Conservation (phyloP, 2,113 vertebrate species). For the Chaetorhynchus papuensis region DNA sequence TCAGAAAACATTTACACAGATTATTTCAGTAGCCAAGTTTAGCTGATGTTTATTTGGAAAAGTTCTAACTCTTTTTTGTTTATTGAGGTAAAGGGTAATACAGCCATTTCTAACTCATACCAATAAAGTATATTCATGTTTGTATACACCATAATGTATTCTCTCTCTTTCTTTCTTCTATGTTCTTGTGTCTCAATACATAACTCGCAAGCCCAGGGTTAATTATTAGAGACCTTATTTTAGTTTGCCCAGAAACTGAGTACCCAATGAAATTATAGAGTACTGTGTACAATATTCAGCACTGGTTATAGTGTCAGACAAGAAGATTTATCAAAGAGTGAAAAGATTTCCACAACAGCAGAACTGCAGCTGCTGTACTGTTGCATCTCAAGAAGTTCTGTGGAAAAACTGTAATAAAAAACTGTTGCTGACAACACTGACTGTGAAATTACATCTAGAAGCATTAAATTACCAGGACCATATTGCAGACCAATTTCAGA, state of each 20-base stretch:
- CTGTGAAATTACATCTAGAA: constrained; percentile 66
- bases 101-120: neutral
- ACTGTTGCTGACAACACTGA: constrained; percentile 38
- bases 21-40: neutral
- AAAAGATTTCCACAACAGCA: neutral
- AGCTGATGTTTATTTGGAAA: neutral
- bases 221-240: neutral
- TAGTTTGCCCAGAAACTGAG: neutral
- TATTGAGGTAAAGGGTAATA: neutral
- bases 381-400: neutral
- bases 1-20: neutral
- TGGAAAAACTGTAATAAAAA: neutral
- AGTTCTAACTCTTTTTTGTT: neutral
- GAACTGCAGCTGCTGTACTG: neutral
- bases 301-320: neutral
- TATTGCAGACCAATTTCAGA: constrained; percentile 61
- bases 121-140: neutral
- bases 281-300: neutral
- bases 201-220: neutral
- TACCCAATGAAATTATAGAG: neutral
- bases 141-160: neutral
- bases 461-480: constrained; percentile 49
- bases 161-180: neutral
- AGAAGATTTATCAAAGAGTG: neutral
- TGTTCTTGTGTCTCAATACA: neutral